phyloP scores from a whole-genome alignment of 2,888 invertebrate genomes.

The Parnassius glacialis region DNA sequence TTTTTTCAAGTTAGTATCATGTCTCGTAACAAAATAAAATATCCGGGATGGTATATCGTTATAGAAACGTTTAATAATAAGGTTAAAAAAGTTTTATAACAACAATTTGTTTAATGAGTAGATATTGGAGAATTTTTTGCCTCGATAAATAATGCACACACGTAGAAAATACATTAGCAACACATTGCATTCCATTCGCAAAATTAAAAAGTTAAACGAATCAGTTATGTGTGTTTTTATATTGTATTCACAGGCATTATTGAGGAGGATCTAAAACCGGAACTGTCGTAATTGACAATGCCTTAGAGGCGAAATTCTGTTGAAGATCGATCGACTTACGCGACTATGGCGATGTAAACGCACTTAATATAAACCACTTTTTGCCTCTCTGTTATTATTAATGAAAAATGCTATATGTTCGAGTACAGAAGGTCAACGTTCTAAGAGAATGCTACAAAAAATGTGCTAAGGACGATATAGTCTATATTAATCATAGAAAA shows the following conservation, averaged over 20 bases:
- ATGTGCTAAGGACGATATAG: slow-evolving; percentile 66
- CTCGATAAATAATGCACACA: slow-evolving; percentile 25
- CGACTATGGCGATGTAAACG: slow-evolving; percentile 47
- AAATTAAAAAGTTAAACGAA: slow-evolving; percentile 55
- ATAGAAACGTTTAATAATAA: slow-evolving; percentile 11
- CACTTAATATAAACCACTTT: slow-evolving; percentile 68
- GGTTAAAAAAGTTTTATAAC: slow-evolving; percentile 16
- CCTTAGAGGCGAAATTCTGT: slow-evolving; percentile 36
- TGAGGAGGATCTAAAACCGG: slow-evolving; percentile 74
- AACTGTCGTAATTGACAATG: slow-evolving; percentile 69
- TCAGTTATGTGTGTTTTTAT: slow-evolving; percentile 56
- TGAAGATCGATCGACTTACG: slow-evolving; percentile 22
- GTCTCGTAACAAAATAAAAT: not conserved
- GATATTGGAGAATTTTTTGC: slow-evolving; percentile 16
- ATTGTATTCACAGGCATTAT: slow-evolving; percentile 51
- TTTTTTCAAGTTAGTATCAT: not conserved
- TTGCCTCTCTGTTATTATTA: slow-evolving; percentile 67
- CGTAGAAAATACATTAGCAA: slow-evolving; percentile 33
- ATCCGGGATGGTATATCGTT: slow-evolving; percentile 12
- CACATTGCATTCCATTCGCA: slow-evolving; percentile 47
- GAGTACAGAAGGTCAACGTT: slow-evolving; percentile 71
- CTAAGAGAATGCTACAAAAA: slow-evolving; percentile 74
- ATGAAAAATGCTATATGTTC: slow-evolving; percentile 68
- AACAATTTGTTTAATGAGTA: slow-evolving; percentile 24
- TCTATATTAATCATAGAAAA: slow-evolving; percentile 53